Evolutionary conservation across 1,140 invertebrate genomes (phyloP).

Genomic region (Formica selysi): DNA sequence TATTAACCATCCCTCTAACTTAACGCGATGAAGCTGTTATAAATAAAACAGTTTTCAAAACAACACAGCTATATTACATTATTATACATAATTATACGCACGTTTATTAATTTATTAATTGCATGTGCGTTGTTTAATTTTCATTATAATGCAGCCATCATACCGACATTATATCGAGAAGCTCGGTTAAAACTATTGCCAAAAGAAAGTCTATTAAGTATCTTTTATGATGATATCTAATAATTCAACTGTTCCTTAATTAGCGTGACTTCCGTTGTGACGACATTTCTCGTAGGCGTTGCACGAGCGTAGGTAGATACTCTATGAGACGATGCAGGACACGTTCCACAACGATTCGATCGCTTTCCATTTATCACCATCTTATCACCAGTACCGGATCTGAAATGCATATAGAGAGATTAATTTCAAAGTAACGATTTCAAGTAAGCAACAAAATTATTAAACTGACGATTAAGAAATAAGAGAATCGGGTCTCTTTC

Average conservation of each 20-base stretch:
- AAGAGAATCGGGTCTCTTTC: no score
- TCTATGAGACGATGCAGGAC: not conserved
- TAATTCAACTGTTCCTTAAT: slow-evolving; percentile 56
- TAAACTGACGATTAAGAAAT: no score
- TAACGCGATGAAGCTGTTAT: not conserved
- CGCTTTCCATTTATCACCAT: no score
- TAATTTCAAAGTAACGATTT: no score
- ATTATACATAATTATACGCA: not conserved
- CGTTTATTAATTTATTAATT: not conserved
- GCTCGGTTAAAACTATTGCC: not conserved
- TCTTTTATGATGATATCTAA: not conserved
- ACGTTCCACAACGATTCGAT: not conserved
- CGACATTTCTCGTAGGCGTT: slow-evolving; percentile 52
- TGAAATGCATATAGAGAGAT: no score
- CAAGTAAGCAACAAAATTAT: no score
- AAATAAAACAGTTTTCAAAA: slow-evolving; percentile 17
- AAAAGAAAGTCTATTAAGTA: not conserved
- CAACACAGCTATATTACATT: not conserved
- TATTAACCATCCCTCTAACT: not conserved
- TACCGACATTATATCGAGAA: not conserved
- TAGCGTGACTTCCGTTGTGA: slow-evolving; percentile 53
- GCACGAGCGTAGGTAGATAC: slow-evolving; percentile 30
- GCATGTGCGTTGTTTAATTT: not conserved
- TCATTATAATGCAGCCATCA: not conserved
- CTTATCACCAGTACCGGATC: no score